Conservation (phyloP, 2,797 vertebrate species). For the Poecilia gillii region DNA sequence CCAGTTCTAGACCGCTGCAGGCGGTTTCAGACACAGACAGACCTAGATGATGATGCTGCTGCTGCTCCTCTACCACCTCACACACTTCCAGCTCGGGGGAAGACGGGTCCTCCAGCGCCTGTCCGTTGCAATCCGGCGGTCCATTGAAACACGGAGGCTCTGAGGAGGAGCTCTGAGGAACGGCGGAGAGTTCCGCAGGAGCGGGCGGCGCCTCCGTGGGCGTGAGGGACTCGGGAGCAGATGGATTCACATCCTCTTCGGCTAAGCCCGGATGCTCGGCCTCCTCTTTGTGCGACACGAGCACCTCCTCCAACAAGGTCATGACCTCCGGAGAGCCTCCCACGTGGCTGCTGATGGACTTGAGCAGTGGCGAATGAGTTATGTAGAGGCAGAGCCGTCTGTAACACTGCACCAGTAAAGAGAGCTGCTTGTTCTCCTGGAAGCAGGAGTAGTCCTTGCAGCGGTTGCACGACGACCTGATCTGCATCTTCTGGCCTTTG, state of each 20-base stretch:
- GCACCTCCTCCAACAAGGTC: conserved; percentile 91
- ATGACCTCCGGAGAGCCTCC: conserved; percentile 91
- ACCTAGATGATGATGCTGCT: conserved; percentile 47
- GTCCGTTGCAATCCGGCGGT: conserved; percentile 89
- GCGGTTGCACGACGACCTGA: conserved; percentile 93
- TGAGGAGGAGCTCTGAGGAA: conserved; percentile 80
- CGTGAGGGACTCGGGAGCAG: conserved; percentile 81
- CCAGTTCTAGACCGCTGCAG: conserved; percentile 68
- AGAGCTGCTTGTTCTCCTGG: conserved; percentile 94
- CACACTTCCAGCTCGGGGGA: conserved; percentile 82
- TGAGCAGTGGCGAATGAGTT: conserved; percentile 88
- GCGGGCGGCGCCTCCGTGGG: conserved; percentile 90
- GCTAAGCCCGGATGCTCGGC: conserved; percentile 56
- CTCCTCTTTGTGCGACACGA: conserved; percentile 81
- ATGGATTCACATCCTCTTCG: conserved; percentile 56
- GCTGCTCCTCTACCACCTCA: conserved; percentile 84
- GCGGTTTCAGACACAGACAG: conserved; percentile 65
- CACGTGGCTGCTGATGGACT: conserved; percentile 86
- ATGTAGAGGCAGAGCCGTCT: conserved; percentile 95
- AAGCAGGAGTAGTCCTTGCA: conserved; percentile 96
- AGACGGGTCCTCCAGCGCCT: conserved; percentile 84
- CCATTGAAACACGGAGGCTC: conserved; percentile 83
- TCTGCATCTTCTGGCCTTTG: conserved; percentile 95
- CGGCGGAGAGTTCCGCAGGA: conserved; percentile 81
- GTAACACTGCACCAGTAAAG: conserved; percentile 93